A percentile compares a stretch with the other conserved stretches of the same genome.
phyloP scores from a whole-genome alignment of 2,797 vertebrate genomes.

The Odontamblyopus rebecca region DNA sequence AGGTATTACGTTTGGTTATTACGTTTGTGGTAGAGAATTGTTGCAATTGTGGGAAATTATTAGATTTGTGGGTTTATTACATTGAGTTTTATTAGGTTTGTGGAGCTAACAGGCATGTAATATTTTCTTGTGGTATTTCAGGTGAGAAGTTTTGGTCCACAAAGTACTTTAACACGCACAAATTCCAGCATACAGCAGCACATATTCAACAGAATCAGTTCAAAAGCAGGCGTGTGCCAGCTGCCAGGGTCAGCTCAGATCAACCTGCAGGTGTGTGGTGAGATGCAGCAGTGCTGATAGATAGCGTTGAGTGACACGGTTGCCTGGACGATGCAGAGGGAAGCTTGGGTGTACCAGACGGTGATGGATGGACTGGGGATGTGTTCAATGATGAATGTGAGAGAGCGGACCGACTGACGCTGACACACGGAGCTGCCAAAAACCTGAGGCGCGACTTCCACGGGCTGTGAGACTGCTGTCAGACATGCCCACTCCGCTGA shows the following conservation, averaged over 20 bases:
- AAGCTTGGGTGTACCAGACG: conserved; percentile 44
- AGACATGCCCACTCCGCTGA: conserved; percentile 26
- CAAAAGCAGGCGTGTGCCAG: conserved; percentile 31
- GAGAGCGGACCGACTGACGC: conserved; percentile 38
- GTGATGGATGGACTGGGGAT: conserved; percentile 63
- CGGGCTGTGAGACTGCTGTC: conserved; percentile 25
- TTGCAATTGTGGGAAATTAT: too few relatives aligned
- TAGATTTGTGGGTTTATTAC: too few relatives aligned
- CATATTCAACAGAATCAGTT: conserved; percentile 12
- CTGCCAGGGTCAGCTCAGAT: conserved; percentile 26
- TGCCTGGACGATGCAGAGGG: conserved; percentile 41
- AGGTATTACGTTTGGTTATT: too few relatives aligned
- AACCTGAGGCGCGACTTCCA: conserved; percentile 13
- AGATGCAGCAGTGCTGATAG: conserved; percentile 35
- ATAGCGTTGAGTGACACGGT: conserved; percentile 60
- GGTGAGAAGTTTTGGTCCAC: not conserved
- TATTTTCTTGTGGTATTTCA: not conserved
- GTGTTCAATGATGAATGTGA: conserved; percentile 57
- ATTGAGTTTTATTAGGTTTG: too few relatives aligned
- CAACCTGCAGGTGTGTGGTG: conserved; percentile 25
- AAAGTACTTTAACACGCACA: too few relatives aligned
- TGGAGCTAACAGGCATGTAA: not conserved
- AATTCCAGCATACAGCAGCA: not conserved
- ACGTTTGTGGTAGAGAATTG: too few relatives aligned
- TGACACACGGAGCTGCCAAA: conserved; percentile 45